Percentiles rank a stretch among this genome's conserved stretches.
phyloP scores from a whole-genome alignment of 2,797 vertebrate species.

The Gymnocypris eckloni region DNA sequence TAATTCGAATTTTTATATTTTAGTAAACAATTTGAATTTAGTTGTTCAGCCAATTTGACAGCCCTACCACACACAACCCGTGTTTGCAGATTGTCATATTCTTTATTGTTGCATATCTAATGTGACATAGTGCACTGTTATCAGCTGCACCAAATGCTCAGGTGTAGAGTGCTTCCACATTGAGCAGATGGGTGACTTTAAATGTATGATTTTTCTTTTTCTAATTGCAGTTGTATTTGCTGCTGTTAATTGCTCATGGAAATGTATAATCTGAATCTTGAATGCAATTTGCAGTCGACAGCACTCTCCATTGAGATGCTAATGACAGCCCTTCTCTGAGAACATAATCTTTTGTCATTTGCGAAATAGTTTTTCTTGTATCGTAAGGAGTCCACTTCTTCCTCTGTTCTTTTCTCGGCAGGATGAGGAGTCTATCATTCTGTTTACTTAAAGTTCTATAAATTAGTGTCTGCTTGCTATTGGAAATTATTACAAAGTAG shows the following conservation, averaged over 20 bases:
- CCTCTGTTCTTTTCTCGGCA: constrained; percentile 33
- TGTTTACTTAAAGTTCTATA: constrained; percentile 40
- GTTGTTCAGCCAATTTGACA: no score
- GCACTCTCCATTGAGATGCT: constrained; percentile 63
- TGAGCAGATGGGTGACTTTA: constrained; percentile 43
- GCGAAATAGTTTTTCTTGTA: constrained; percentile 50
- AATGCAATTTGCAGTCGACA: constrained; percentile 51
- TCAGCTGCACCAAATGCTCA: constrained; percentile 12
- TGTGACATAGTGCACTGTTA: not conserved
- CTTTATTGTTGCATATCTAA: constrained; percentile 34
- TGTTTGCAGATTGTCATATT: not conserved
- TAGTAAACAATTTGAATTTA: no score
- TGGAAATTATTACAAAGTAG: not conserved
- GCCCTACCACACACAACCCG: not conserved
- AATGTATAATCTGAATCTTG: constrained; percentile 46
- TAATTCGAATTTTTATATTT: no score
- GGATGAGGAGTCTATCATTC: constrained; percentile 41
- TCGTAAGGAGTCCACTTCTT: constrained; percentile 34
- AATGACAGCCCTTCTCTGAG: constrained; percentile 56
- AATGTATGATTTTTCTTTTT: constrained; percentile 19
- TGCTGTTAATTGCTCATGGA: constrained; percentile 65
- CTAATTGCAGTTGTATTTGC: constrained; percentile 37
- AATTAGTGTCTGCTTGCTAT: constrained; percentile 10
- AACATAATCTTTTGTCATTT: constrained; percentile 56
- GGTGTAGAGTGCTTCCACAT: constrained; percentile 6